A percentile compares a stretch with the other conserved stretches of the same genome.
Conservation (phyloP, 2,113 vertebrate genomes). For the Ascaphus truei region DNA sequence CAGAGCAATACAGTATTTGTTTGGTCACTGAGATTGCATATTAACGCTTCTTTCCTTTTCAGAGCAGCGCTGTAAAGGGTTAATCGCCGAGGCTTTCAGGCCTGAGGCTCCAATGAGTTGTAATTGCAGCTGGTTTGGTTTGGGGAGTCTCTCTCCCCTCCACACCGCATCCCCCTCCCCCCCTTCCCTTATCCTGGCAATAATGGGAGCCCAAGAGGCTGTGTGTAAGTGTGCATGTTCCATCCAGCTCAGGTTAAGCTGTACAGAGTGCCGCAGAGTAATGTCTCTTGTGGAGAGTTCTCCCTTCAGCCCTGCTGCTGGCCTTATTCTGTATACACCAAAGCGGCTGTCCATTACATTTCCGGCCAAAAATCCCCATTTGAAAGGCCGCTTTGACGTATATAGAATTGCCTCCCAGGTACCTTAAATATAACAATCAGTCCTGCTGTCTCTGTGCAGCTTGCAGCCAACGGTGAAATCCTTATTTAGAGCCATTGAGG, state of each 20-base stretch:
- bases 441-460: no score
- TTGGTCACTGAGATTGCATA: not conserved
- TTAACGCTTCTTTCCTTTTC: constrained; percentile 20
- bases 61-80: constrained; percentile 13
- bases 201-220: not conserved
- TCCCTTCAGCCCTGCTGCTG: no score
- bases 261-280: not conserved
- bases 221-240: constrained; percentile 15
- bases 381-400: no score
- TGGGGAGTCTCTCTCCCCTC: not conserved
- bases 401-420: no score
- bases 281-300: no score
- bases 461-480: no score
- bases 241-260: constrained; percentile 1
- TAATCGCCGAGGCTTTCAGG: constrained; percentile 1
- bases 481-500: no score
- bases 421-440: no score
- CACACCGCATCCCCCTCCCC: not conserved
- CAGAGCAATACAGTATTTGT: not conserved
- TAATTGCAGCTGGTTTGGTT: constrained; percentile 6
- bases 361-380: no score
- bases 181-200: no score
- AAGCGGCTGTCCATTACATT: no score
- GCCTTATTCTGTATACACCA: no score
- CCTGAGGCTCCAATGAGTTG: not conserved